Evolutionary conservation across 1,140 invertebrate genomes (phyloP).

Genomic region (Choristoneura fumiferana): DNA sequence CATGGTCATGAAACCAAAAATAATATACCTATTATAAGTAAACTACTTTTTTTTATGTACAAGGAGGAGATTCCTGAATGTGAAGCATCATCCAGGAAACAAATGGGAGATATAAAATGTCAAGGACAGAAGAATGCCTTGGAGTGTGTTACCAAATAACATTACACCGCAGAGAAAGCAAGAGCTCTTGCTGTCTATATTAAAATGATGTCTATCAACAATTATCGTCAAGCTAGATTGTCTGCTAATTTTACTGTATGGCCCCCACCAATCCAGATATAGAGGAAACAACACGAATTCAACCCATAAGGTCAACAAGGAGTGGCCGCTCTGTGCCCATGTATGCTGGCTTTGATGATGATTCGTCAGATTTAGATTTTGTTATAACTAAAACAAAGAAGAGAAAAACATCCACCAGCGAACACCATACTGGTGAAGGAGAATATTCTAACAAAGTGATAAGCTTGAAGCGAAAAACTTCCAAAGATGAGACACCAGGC

Average conservation of each 20-base stretch:
- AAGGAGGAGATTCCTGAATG: slow-evolving; percentile 35
- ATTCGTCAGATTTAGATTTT: slow-evolving; percentile 68
- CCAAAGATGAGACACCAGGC: slow-evolving; percentile 54
- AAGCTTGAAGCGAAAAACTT: slow-evolving; percentile 60
- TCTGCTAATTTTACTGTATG: slow-evolving; percentile 53
- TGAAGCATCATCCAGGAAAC: slow-evolving; percentile 38
- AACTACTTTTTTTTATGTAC: slow-evolving; percentile 20
- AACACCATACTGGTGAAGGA: slow-evolving; percentile 44
- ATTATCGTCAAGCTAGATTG: slow-evolving; percentile 58
- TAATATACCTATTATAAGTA: too few species aligned
- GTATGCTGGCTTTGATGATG: slow-evolving; percentile 68
- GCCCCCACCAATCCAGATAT: slow-evolving; percentile 62
- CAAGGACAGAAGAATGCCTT: slow-evolving; percentile 69
- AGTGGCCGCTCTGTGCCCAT: slow-evolving; percentile 68
- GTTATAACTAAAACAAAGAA: slow-evolving; percentile 63
- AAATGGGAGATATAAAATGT: slow-evolving; percentile 66
- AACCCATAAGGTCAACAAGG: slow-evolving; percentile 59
- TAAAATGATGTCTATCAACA: slow-evolving; percentile 66
- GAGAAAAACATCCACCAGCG: slow-evolving; percentile 56
- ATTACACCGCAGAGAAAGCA: slow-evolving; percentile 61
- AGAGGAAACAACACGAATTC: slow-evolving; percentile 56
- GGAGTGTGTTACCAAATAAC: slow-evolving; percentile 66
- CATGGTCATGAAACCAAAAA: too few species aligned
- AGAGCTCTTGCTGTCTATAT: slow-evolving; percentile 64
- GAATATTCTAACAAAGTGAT: slow-evolving; percentile 52